A percentile compares a stretch with the other conserved stretches of the same genome.
Conservation (phyloP, 2,113 vertebrate species). For the Alexandromys fortis region DNA sequence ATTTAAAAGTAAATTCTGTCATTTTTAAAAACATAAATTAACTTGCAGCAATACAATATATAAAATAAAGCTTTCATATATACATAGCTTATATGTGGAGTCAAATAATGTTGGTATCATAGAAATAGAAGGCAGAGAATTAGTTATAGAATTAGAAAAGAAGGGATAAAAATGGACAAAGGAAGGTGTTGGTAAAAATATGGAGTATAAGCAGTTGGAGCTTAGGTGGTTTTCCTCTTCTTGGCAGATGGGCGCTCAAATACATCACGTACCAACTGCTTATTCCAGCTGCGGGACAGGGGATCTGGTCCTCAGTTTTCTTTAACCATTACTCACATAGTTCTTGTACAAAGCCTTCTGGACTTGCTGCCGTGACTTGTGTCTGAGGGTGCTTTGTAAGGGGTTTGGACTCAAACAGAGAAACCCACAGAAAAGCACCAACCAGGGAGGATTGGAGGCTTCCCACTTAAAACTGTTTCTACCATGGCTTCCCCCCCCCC, state of each 20-base stretch:
- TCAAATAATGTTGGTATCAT: background rate
- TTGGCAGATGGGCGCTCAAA: too few relatives aligned
- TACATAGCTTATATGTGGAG: background rate
- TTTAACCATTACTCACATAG: constrained; percentile 38
- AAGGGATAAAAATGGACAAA: background rate
- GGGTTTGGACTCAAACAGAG: constrained; percentile 72
- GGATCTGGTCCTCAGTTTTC: constrained; percentile 41
- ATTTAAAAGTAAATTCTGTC: background rate
- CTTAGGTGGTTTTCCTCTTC: too few relatives aligned
- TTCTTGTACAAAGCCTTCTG: constrained; percentile 18
- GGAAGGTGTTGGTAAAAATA: background rate
- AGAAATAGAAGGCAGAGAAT: background rate
- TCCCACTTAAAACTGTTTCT: constrained; percentile 53
- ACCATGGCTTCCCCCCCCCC: constrained; percentile 59
- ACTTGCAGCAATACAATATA: background rate
- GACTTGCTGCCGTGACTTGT: constrained; percentile 46
- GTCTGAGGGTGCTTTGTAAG: constrained; percentile 64
- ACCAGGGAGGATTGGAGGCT: constrained; percentile 38
- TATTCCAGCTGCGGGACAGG: constrained; percentile 32
- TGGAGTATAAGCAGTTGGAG: too few relatives aligned
- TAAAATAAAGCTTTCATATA: background rate
- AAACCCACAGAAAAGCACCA: constrained; percentile 64
- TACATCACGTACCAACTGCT: too few relatives aligned
- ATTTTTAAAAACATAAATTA: background rate
- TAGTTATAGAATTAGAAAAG: background rate